Evolutionary conservation across 2,797 vertebrate genomes (phyloP).

Genomic region (Chaetodon trifasciatus): DNA sequence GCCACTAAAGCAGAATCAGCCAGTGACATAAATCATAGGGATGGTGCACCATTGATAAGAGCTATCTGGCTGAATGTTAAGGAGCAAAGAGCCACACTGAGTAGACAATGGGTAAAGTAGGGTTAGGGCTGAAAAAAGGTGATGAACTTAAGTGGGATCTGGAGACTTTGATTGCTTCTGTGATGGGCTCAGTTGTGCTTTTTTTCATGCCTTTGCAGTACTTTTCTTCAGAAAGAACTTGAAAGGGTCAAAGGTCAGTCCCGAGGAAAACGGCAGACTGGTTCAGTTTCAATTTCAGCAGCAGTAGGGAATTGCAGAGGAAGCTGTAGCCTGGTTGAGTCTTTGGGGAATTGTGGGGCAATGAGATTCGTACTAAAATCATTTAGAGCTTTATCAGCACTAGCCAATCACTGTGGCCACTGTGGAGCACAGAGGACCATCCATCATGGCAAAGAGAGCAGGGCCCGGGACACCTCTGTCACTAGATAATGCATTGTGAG

Average conservation of each 20-base stretch:
- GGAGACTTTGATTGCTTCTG: constrained; percentile 55
- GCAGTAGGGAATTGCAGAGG: constrained; percentile 17
- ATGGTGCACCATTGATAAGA: constrained; percentile 71
- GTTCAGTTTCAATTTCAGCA: constrained; percentile 55
- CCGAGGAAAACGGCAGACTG: constrained; percentile 18
- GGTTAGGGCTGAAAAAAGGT: constrained; percentile 39
- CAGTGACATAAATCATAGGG: constrained; percentile 74
- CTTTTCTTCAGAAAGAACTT: constrained; percentile 22
- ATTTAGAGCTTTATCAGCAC: constrained; percentile 74
- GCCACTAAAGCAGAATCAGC: constrained; percentile 60
- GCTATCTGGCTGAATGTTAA: constrained; percentile 66
- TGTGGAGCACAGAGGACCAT: constrained; percentile 63
- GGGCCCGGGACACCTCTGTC: constrained; percentile 60
- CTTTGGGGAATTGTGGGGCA: constrained; percentile 61
- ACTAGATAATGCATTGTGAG: constrained; percentile 70
- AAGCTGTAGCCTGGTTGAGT: constrained; percentile 30
- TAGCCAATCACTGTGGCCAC: constrained; percentile 66
- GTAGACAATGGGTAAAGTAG: constrained; percentile 36
- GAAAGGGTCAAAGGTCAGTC: constrained; percentile 41
- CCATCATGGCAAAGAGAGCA: constrained; percentile 68
- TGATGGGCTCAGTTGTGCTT: constrained; percentile 38
- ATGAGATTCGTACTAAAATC: constrained; percentile 67
- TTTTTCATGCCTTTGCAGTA: constrained; percentile 40
- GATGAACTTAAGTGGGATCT: constrained; percentile 58
- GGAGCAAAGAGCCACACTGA: constrained; percentile 50